Evolutionary conservation across 53 echinoderm and acorn worm species (phyloP), one percentile per base, ranked within the genome.

Genomic region (Mesocentrotus franciscanus): DNA sequence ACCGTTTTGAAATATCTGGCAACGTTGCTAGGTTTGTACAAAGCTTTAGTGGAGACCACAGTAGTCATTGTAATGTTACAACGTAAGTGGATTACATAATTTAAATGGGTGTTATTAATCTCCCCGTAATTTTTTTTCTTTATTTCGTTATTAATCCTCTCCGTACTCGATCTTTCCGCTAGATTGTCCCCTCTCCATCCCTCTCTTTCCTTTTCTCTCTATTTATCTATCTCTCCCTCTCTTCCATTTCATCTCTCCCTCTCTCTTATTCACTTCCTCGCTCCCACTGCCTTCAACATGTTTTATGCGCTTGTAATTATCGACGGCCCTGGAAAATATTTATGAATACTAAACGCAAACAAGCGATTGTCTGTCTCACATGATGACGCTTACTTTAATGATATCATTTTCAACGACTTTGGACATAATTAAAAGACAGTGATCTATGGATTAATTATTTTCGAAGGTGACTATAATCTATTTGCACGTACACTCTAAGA

Each of bases 81-180:
- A 10, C 59, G 58, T 87, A 58, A 59, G 12, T n/a, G 58, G 87
- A 87, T 58, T 87, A 87, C 57, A 58, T 57, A 87, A 87, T 58
- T 57, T 27, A 87, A 87, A 87, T 27, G 87, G 57, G 58, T 58
- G 27, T 58, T 81, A 81, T 39, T 81, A 81, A 81, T 33, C 90
- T 90, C 26, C 17, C 57, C 85, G 4, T 55, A 42, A 36, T 9
- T 60, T 2, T 61, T 60, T 27, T 27, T 81, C 15, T 39, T 81
- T 22, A 81, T 39, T 39, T 42, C 33, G 33, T 81, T 42, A 18
- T 81, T 81, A 36, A 81, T 42, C 81, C 36, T 22, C 32, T 18
- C 10, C 39, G 9, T 39, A 78, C 22, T 18, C 16, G 35, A 20
- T 15, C 42, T 39, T 81, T 81, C 17, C 18, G 22, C 36, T 17